A percentile compares a stretch with the other conserved stretches of the same genome.
phyloP scores from a whole-genome alignment of 2,113 vertebrate species.

The Dipodomys spectabilis region DNA sequence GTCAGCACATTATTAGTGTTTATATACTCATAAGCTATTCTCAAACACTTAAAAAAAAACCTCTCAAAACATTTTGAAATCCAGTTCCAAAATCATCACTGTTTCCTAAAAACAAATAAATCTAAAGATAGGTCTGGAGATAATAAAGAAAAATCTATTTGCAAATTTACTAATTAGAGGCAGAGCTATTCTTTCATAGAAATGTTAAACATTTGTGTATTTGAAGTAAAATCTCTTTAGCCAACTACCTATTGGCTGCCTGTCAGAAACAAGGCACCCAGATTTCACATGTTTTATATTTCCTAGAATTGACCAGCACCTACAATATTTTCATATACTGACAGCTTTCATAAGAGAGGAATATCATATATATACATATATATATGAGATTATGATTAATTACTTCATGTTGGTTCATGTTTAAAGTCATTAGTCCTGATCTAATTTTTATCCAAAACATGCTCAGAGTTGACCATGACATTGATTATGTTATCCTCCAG shows the following conservation, averaged over 20 bases:
- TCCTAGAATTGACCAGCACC: conserved; percentile 14
- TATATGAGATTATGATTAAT: conserved; percentile 61
- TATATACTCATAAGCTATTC: neutral
- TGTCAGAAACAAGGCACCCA: conserved; percentile 50
- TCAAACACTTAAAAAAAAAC: conserved; percentile 22
- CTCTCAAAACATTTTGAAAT: conserved; percentile 53
- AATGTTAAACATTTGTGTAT: conserved; percentile 60
- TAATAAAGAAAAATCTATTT: conserved; percentile 61
- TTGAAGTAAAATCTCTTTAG: conserved; percentile 64
- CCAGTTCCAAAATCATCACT: conserved; percentile 13
- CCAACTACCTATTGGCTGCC: conserved; percentile 53
- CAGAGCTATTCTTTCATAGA: conserved; percentile 32
- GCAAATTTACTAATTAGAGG: conserved; percentile 58
- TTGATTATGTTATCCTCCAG: neutral
- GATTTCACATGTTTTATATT: conserved; percentile 68
- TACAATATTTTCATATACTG: conserved; percentile 47
- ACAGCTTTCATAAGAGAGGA: conserved; percentile 45
- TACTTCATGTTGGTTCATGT: conserved; percentile 42
- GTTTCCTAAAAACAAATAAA: conserved; percentile 49
- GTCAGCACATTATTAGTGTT: neutral
- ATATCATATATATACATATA: conserved; percentile 34
- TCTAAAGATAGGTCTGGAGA: conserved; percentile 30
- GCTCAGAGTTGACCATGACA: conserved; percentile 15
- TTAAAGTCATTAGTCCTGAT: conserved; percentile 25
- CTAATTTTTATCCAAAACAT: conserved; percentile 1